Conservation (phyloP, 2,888 invertebrate species). For the Emesis furor region DNA sequence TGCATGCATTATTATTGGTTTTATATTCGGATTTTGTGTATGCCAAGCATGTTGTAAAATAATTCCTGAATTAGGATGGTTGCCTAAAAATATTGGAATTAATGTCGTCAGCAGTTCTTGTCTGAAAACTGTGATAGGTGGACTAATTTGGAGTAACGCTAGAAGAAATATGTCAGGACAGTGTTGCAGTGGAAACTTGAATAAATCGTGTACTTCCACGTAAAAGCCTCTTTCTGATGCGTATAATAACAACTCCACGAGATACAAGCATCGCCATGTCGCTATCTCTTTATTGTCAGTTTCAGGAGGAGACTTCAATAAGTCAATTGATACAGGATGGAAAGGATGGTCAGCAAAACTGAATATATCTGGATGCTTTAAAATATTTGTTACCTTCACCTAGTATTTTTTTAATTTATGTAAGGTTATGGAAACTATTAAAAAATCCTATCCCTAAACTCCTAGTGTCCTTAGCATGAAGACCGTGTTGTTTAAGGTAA, state of each 20-base stretch:
- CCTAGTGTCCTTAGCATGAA: conserved; percentile 87
- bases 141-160: conserved; percentile 97
- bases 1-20: conserved; percentile 97
- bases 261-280: conserved; percentile 98
- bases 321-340: conserved; percentile 96
- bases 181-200: conserved; percentile 97
- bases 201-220: conserved; percentile 96
- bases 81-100: conserved; percentile 98
- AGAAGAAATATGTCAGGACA: conserved; percentile 98
- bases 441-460: conserved; percentile 79
- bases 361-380: conserved; percentile 95
- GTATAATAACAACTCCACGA: conserved; percentile 97
- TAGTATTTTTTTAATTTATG: conserved; percentile 50
- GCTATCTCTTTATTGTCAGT: conserved; percentile 98
- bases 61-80: conserved; percentile 99
- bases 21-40: conserved; percentile 94
- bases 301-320: conserved; percentile 98
- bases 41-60: conserved; percentile 99
- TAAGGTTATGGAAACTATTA: conserved; percentile 68
- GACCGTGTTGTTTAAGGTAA: conserved; percentile 88
- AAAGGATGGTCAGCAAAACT: conserved; percentile 98
- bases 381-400: conserved; percentile 74
- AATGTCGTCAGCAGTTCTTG: conserved; percentile 97
- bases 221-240: conserved; percentile 97
- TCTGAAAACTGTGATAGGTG: conserved; percentile 95